Evolutionary conservation across 2,888 invertebrate genomes (phyloP).

Genomic region (Erannis defoliaria): DNA sequence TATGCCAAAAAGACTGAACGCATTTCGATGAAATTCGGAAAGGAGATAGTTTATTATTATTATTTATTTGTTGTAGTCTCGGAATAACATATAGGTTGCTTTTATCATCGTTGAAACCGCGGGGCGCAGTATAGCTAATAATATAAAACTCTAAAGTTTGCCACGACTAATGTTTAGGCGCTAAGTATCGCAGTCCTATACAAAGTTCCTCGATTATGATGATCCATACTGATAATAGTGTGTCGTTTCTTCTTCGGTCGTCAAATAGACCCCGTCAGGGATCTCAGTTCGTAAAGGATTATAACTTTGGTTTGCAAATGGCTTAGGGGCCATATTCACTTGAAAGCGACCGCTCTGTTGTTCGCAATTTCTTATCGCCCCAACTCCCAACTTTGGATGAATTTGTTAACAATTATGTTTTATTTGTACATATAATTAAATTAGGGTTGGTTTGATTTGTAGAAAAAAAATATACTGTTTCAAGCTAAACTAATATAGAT

Average conservation of each 20-base stretch:
- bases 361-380: conserved; percentile 31
- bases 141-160: too few species aligned
- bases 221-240: background rate
- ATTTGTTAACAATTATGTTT: conserved; percentile 24
- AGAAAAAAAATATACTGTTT: background rate
- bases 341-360: conserved; percentile 26
- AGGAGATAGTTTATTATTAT: too few species aligned
- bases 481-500: background rate
- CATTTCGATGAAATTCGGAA: too few species aligned
- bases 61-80: too few species aligned
- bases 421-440: conserved; percentile 13
- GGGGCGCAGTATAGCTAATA: too few species aligned
- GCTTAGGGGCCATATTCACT: conserved; percentile 36
- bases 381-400: conserved; percentile 25
- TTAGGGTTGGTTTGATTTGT: conserved; percentile 16
- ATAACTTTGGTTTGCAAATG: conserved; percentile 54
- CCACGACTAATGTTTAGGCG: too few species aligned
- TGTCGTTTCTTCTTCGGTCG: background rate
- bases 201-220: background rate
- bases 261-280: conserved; percentile 14
- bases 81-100: too few species aligned
- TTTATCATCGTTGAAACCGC: too few species aligned
- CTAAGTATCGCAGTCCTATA: too few species aligned
- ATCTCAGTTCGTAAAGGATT: conserved; percentile 45
- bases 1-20: too few species aligned